Percentiles rank a stretch among this genome's conserved stretches.
Evolutionary conservation across 1,140 invertebrate genomes (phyloP).

Genomic region (Drosophila simulans): DNA sequence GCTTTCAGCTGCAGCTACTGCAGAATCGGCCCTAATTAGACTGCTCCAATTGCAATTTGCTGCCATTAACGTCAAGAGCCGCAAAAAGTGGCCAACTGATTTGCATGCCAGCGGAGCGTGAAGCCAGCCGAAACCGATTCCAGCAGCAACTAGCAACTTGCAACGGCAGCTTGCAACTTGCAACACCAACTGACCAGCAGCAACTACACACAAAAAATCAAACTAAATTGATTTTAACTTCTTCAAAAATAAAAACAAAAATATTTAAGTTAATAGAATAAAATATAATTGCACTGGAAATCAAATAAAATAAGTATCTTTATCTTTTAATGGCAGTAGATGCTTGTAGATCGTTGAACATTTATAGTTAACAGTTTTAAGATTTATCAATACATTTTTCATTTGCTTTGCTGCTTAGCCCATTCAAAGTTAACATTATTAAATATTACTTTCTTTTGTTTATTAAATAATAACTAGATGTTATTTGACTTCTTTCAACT

Average conservation of each 20-base stretch:
- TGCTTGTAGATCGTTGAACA: too few relatives aligned
- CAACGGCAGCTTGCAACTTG: constrained; percentile 10
- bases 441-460: too few relatives aligned
- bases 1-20: constrained; percentile 51
- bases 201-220: constrained; percentile 5
- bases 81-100: constrained; percentile 70
- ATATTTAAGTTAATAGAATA: not conserved
- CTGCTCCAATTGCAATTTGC: constrained; percentile 73
- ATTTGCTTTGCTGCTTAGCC: too few relatives aligned
- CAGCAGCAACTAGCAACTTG: constrained; percentile 29
- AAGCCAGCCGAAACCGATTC: constrained; percentile 60
- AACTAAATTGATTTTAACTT: not conserved
- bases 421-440: too few relatives aligned
- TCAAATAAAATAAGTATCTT: too few relatives aligned
- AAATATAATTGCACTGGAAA: too few relatives aligned
- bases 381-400: too few relatives aligned
- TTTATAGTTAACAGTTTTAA: too few relatives aligned
- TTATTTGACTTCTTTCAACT: too few relatives aligned
- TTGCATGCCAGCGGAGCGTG: constrained; percentile 75
- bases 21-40: constrained; percentile 60
- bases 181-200: constrained; percentile 16
- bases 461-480: too few relatives aligned
- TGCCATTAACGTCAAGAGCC: constrained; percentile 77
- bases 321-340: too few relatives aligned
- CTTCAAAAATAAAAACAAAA: not conserved